Evolutionary conservation across 2,113 vertebrate genomes (phyloP).

Genomic region (Macrotus californicus): DNA sequence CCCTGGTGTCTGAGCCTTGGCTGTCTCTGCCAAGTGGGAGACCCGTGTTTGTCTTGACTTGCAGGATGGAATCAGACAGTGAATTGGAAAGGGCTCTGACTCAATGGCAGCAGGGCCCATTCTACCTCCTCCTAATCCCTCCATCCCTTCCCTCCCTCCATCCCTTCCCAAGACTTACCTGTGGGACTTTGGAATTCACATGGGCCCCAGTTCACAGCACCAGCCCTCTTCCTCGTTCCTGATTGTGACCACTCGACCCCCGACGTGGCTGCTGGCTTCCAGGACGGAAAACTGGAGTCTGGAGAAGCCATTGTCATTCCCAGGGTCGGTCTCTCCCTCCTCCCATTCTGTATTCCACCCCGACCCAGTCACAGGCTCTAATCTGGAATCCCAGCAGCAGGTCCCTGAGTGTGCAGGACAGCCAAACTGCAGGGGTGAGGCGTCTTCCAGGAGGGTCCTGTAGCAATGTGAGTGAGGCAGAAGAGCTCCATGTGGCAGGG

Average conservation of each 20-base stretch:
- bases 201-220: conserved; percentile 83
- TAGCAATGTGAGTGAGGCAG: not conserved
- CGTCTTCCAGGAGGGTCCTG: not conserved
- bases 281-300: conserved; percentile 81
- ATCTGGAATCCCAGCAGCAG: not conserved
- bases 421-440: not conserved
- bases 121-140: not conserved
- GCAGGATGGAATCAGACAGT: not conserved
- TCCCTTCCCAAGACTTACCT: conserved; percentile 62
- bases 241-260: conserved; percentile 81
- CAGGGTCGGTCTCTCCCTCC: not conserved
- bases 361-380: not conserved
- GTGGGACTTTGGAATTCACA: conserved; percentile 83
- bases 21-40: not conserved
- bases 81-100: not conserved
- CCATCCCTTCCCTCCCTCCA: not conserved
- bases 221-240: conserved; percentile 79
- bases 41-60: not conserved
- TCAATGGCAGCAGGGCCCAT: not conserved
- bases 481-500: not conserved
- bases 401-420: not conserved
- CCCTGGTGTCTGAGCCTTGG: not conserved
- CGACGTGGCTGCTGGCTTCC: conserved; percentile 78
- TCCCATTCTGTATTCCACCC: not conserved
- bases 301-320: not conserved